Base-by-base conservation (phyloP, 2,113 vertebrate genomes). In the Muntiacus muntjak region DNA sequence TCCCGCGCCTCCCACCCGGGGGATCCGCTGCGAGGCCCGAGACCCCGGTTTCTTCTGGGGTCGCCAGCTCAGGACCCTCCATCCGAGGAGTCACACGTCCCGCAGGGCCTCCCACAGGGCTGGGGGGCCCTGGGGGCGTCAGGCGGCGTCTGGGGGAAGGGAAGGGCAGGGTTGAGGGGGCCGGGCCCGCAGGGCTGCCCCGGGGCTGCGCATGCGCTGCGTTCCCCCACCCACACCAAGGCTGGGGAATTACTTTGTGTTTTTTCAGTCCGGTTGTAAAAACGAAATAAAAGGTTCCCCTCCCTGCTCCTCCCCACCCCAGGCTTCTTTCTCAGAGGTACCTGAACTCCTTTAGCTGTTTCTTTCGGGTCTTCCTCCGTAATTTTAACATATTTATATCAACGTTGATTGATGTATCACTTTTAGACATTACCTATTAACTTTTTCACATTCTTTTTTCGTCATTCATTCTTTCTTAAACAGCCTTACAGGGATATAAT, bases 101-200 rank as follows among this genome's bases (percentile, higher is more conserved):
- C 33, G 5, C 54, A 87, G 62, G 17, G 89, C 36, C 54, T 21
- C 26, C 50, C 23, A 92, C 83, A 85, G 92, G 95, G 71, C 92
- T 7, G 0, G 40, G 74, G n/a, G 89, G 33, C 64, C 28, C 28
- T 6, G 89, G n/a, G 23, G 71, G 62, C 50, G 5, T 99, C 98
- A 99, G 57, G 98, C 98, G 3, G 98, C 98, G 97, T 96, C 99
- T 99, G 97, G 88, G 88, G 97, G 95, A 91, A 96, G 97, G 98
- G 97, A 95, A 98, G 23, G 13, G 76, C 43, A 95, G n/a, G 4
- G 95, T 98, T 87, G 98, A 95, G 45, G 2, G 91, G 43, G 26
- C 26, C 5, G 9, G 7, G 55, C 47, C 47, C 1, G 52, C 92
- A 89, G 36, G 47, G 50, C 67, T 0, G 4, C 13, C 16, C 30